Conservation (phyloP, 2,113 vertebrate genomes). For the Petroica traversi region DNA sequence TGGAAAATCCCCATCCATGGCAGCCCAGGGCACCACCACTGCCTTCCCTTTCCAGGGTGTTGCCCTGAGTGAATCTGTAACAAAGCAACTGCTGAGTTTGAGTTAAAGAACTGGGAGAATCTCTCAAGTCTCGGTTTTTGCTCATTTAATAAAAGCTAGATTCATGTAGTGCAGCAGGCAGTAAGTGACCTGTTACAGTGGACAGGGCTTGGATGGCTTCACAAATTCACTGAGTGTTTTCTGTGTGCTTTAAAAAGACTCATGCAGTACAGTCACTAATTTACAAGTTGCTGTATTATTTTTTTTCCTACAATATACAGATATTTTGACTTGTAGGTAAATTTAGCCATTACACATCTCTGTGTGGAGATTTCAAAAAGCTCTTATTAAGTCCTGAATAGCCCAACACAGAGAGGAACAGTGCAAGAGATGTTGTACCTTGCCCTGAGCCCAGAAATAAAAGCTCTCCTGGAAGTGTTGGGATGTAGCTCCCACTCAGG, state of each 20-base stretch:
- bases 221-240: background rate
- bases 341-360: background rate
- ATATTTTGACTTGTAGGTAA: background rate
- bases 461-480: background rate
- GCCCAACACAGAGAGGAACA: background rate
- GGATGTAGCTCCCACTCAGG: background rate
- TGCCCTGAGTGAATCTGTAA: background rate
- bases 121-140: background rate
- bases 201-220: background rate
- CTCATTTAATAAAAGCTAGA: background rate
- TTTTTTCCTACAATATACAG: background rate
- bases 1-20: background rate
- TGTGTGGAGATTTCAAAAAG: background rate
- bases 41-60: background rate
- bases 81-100: background rate
- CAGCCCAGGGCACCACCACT: background rate
- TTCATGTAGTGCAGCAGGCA: background rate
- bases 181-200: accelerated
- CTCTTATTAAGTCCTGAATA: background rate
- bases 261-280: accelerated
- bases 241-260: background rate
- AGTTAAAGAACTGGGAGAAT: background rate
- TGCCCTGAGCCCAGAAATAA: background rate
- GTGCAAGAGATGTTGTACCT: background rate
- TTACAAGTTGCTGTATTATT: background rate